Evolutionary conservation across 92 coral and sea anemone species (phyloP).

Genomic region (Epizoanthus scotinus): DNA sequence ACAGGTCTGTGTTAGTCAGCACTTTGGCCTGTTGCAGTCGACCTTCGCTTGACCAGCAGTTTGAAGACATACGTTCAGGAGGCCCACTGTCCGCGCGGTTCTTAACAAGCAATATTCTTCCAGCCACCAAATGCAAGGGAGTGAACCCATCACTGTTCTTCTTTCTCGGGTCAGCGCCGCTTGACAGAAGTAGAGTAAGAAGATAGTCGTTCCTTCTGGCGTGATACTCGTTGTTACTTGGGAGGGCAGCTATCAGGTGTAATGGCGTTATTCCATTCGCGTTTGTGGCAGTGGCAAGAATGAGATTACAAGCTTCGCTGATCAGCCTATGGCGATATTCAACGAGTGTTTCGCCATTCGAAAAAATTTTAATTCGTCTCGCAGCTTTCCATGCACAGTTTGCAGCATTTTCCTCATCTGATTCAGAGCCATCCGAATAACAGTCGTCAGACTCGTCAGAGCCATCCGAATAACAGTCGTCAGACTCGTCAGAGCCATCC

Average conservation of each 20-base stretch:
- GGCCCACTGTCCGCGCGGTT: too few species aligned
- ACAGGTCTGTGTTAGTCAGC: neutral
- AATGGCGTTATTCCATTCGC: slow-evolving; percentile 49
- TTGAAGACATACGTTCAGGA: neutral
- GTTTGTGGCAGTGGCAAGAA: neutral
- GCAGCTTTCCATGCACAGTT: too few species aligned
- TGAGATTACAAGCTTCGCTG: neutral
- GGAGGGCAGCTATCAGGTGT: slow-evolving; percentile 66
- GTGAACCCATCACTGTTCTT: slow-evolving; percentile 43
- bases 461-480: too few species aligned
- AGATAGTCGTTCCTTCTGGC: neutral
- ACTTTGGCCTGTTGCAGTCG: neutral
- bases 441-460: too few species aligned
- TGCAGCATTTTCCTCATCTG: too few species aligned
- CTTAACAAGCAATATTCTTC: neutral
- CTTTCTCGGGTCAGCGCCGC: slow-evolving; percentile 39
- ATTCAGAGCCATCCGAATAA: too few species aligned
- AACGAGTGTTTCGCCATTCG: neutral
- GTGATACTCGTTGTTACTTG: slow-evolving; percentile 26
- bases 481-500: too few species aligned
- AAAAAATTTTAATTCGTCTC: too few species aligned
- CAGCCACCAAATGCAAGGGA: slow-evolving; percentile 54
- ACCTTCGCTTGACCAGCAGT: neutral
- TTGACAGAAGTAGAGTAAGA: slow-evolving; percentile 26
- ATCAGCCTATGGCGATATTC: slow-evolving; percentile 23